Evolutionary conservation across 2,888 invertebrate genomes (phyloP).

Genomic region (Octonoba sinensis): DNA sequence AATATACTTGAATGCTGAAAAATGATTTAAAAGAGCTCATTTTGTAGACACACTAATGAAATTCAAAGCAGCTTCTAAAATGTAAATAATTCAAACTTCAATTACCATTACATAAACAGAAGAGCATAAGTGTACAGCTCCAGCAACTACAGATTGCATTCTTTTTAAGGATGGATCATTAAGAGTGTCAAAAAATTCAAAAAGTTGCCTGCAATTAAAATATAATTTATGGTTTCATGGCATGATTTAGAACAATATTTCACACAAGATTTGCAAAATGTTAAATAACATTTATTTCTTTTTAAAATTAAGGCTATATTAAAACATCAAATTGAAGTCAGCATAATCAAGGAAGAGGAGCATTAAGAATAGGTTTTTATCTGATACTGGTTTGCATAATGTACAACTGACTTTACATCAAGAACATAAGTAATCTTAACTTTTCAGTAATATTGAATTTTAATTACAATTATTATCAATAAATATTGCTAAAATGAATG

Average conservation of each 20-base stretch:
- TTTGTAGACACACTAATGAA: no score
- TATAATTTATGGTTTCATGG: neutral
- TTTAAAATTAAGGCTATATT: no score
- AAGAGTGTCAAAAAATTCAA: slow-evolving; percentile 92
- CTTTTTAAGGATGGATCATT: slow-evolving; percentile 89
- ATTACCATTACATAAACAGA: slow-evolving; percentile 81
- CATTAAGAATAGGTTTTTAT: no score
- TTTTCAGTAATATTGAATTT: neutral
- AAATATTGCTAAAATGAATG: neutral
- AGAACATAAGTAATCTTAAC: neutral
- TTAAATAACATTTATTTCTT: no score
- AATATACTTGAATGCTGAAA: neutral
- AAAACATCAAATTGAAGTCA: no score
- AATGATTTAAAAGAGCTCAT: no score
- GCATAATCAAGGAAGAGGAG: no score
- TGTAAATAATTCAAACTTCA: slow-evolving; percentile 6
- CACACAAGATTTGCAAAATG: no score
- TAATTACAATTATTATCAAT: neutral
- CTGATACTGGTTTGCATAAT: no score
- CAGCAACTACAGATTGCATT: slow-evolving; percentile 88
- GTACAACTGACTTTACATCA: no score
- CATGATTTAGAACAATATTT: no score
- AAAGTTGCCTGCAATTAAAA: slow-evolving; percentile 79
- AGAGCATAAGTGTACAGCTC: slow-evolving; percentile 92
- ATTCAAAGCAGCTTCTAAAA: no score